Evolutionary conservation across 2,113 vertebrate genomes (phyloP), one percentile per base, ranked within the genome.

Genomic region (Pionites leucogaster): DNA sequence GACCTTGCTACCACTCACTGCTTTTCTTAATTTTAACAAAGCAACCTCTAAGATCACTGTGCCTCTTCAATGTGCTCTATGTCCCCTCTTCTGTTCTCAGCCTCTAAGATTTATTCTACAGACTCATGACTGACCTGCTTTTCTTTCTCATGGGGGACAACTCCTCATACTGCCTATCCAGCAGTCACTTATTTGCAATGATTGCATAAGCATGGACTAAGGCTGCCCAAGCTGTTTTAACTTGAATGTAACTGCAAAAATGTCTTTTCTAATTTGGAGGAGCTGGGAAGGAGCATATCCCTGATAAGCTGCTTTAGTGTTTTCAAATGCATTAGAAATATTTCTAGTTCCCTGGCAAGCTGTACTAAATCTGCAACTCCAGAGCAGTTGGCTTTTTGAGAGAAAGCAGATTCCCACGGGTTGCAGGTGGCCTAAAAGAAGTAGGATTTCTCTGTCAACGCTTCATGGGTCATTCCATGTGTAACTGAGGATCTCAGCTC

Each of bases 371-470:
- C 83, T 95, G 75, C 71, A 97, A 53, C 63, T 97, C 84, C 91
- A 96, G 95, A 97, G 95, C 92, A 97, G 90, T 79, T 90, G 75
- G 80, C 82, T 97, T 97, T 93, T 83, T 31, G 52, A 93, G 81
- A 70, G 90, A 79, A 87, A 84, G 83, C 70, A 90, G 72, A 94
- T 92, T 93, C 90, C 86, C 86, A 55, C 0, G 31, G 74, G 78
- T 92, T 93, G 81, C 84, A 95, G 86, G 55, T 82, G 68, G 72
- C 86, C 75, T 98, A 50, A 74, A 88, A 95, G 92, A 93, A 86
- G 65, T 27, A 64, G 72, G 52, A 75, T 93, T 95, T 89, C 67
- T 93, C 80, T 95, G 88, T 68, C 83, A 94, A 0, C 72, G 80
- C 57, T 89, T 77, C 83, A 35, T 57, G 94, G 96, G 77, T 84